Evolutionary conservation across 2,113 vertebrate species (phyloP).

Genomic region (Sebastes schlegelii): DNA sequence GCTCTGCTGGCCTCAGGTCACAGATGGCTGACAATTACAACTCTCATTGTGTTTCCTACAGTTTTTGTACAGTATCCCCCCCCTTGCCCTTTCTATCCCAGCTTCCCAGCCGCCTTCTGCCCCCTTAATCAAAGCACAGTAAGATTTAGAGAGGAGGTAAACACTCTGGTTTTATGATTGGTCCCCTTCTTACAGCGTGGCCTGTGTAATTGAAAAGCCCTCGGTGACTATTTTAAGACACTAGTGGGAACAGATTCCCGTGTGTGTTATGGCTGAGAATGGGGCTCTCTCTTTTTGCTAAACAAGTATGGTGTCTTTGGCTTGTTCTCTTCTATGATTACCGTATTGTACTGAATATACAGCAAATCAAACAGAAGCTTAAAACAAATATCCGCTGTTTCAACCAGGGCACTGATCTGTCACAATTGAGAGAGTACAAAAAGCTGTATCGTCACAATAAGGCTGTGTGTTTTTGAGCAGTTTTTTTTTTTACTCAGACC

Average conservation of each 20-base stretch:
- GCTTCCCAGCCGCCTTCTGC: conserved; percentile 59
- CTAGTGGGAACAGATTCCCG: conserved; percentile 80
- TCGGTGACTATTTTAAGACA: conserved; percentile 81
- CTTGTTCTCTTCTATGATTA: conserved; percentile 39
- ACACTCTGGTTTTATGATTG: conserved; percentile 84
- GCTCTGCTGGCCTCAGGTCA: conserved; percentile 59
- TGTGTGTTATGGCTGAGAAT: conserved; percentile 71
- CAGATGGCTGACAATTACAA: conserved; percentile 68
- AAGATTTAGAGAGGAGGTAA: conserved; percentile 82
- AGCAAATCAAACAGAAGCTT: conserved; percentile 34
- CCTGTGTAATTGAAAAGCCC: conserved; percentile 84
- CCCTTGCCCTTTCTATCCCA: conserved; percentile 22
- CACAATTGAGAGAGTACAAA: conserved; percentile 13
- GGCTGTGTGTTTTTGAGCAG: conserved; percentile 62
- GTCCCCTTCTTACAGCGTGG: conserved; percentile 77
- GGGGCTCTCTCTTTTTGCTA: conserved; percentile 62
- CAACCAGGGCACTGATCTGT: conserved; percentile 8
- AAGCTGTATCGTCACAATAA: conserved; percentile 42
- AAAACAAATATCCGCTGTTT: conserved; percentile 41
- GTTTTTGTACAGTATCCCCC: conserved; percentile 34
- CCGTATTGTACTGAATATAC: conserved; percentile 23
- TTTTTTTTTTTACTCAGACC: conserved; percentile 67
- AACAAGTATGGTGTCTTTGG: conserved; percentile 42
- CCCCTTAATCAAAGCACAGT: conserved; percentile 77
- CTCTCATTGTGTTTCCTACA: conserved; percentile 66